Percentiles rank a stretch among this genome's conserved stretches.
These are phyloP conservation scores for Helicoverpa zea DNA, from an alignment of 1,140 invertebrate species.

Conservation along the genomic window DNA sequence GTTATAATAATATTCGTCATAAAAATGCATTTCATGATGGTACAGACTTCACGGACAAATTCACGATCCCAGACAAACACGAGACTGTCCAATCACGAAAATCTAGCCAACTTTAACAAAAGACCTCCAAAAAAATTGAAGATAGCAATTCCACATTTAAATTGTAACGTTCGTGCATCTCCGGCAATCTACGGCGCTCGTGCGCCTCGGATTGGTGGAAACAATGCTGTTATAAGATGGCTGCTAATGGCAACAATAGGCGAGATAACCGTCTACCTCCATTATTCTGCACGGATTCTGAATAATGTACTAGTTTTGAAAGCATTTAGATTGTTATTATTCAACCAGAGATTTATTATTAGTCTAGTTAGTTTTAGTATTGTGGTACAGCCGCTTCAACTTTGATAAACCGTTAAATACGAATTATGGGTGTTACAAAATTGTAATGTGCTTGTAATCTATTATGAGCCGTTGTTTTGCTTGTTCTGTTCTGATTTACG, in stretches of 20 bases:
- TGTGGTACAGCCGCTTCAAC: constrained; percentile 27
- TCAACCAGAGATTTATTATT: constrained; percentile 47
- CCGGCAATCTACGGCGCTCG: constrained; percentile 35
- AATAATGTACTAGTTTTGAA: constrained; percentile 54
- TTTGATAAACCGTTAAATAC: constrained; percentile 40
- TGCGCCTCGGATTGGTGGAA: constrained; percentile 60
- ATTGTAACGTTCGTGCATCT: constrained; percentile 48
- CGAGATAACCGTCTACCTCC: constrained; percentile 71
- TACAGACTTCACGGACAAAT: too few relatives aligned
- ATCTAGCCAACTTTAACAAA: not conserved
- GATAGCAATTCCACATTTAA: constrained; percentile 46
- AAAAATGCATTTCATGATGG: too few relatives aligned
- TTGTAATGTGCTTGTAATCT: constrained; percentile 36
- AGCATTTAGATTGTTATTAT: constrained; percentile 50
- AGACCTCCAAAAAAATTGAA: constrained; percentile 9
- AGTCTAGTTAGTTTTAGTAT: constrained; percentile 46
- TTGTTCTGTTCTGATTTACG: constrained; percentile 24
- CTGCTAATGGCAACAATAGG: constrained; percentile 69
- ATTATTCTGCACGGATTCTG: constrained; percentile 66
- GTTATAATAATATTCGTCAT: too few relatives aligned
- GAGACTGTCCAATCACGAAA: not conserved
- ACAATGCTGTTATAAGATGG: constrained; percentile 70
- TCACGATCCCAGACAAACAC: too few relatives aligned
- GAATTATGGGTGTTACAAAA: constrained; percentile 38
- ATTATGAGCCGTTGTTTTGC: constrained; percentile 15